phyloP scores from a whole-genome alignment of 1,140 invertebrate species.

The Bradynema listronoti region DNA sequence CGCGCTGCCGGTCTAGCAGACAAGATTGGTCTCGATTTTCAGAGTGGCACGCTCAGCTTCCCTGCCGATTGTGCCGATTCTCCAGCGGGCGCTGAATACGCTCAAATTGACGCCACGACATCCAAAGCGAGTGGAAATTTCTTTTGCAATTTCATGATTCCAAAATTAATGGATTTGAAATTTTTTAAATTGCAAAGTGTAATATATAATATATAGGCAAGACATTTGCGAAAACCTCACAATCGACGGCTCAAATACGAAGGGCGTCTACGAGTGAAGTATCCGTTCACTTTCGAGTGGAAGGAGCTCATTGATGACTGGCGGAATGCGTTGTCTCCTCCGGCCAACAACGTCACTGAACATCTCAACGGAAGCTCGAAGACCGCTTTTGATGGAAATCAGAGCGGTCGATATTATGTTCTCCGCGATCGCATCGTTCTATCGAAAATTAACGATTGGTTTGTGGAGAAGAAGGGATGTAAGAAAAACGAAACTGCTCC shows the following conservation, averaged over 20 bases:
- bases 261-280: slow-evolving; percentile 1
- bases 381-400: not conserved
- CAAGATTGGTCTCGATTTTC: slow-evolving; percentile 18
- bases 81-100: not conserved
- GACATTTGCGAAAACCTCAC: slow-evolving; percentile 16
- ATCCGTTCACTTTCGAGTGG: slow-evolving; percentile 26
- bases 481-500: not conserved
- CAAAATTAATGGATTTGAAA: slow-evolving; percentile 2
- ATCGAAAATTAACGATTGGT: slow-evolving; percentile 9
- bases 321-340: no score
- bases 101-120: not conserved
- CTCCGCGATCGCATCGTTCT: slow-evolving; percentile 12
- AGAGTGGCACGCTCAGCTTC: slow-evolving; percentile 15
- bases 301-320: slow-evolving; percentile 13
- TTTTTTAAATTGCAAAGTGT: no score
- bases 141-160: not conserved
- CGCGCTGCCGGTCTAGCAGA: slow-evolving; percentile 15
- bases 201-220: slow-evolving; percentile 28
- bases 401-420: slow-evolving; percentile 1
- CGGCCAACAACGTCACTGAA: no score
- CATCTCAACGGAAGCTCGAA: no score
- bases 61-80: slow-evolving; percentile 23
- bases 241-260: slow-evolving; percentile 20
- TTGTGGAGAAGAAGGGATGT: not conserved
- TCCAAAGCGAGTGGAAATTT: not conserved